A percentile compares a stretch with the other conserved stretches of the same genome.
phyloP scores from a whole-genome alignment of 2,113 vertebrate genomes.

The Acrocephalus arundinaceus region DNA sequence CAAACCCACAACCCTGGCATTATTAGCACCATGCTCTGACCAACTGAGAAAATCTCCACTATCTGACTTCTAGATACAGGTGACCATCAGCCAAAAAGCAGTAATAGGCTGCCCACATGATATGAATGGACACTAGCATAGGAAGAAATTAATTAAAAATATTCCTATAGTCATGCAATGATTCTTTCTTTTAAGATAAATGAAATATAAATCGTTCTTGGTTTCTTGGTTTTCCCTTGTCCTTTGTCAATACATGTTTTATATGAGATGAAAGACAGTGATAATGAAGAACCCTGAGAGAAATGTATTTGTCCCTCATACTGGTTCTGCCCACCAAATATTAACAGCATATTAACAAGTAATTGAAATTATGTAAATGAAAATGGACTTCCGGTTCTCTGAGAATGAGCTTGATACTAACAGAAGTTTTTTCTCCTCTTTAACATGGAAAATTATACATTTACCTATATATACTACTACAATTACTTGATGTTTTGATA shows the following conservation, averaged over 20 bases:
- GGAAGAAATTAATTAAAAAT: background rate
- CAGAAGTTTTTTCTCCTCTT: background rate
- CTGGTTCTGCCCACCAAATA: background rate
- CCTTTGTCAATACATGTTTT: background rate
- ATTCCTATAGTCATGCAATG: background rate
- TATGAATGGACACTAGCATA: background rate
- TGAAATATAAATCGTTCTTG: background rate
- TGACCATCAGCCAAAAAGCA: background rate
- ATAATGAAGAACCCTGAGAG: background rate
- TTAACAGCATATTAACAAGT: background rate
- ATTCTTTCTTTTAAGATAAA: background rate
- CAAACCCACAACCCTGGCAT: background rate
- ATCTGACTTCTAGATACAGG: background rate
- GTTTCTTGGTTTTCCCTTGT: background rate
- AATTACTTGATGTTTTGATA: background rate
- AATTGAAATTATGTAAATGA: slow-evolving; percentile 5
- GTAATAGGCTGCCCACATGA: background rate
- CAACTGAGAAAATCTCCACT: background rate
- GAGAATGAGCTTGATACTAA: background rate
- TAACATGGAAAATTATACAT: background rate
- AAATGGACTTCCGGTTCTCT: background rate
- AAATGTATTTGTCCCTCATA: background rate
- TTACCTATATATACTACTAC: background rate
- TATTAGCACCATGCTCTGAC: background rate
- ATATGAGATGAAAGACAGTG: background rate